These are phyloP conservation scores for Megalonaias nervosa DNA, from an alignment of 1,140 invertebrate genomes.

Conservation along the genomic window DNA sequence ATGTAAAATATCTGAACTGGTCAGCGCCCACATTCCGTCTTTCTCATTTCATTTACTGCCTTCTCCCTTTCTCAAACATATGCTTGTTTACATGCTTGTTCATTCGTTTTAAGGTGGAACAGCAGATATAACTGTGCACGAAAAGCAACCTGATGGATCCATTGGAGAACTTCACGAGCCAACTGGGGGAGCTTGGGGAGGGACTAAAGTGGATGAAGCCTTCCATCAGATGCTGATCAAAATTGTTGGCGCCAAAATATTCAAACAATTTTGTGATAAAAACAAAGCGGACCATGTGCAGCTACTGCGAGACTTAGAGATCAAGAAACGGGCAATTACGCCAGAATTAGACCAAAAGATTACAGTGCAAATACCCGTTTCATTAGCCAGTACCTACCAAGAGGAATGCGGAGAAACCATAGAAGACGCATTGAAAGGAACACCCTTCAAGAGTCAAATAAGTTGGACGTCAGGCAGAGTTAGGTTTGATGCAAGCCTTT, in stretches of 20 bases:
- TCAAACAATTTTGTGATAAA: slow-evolving; percentile 2
- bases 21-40: no score
- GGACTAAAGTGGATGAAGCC: slow-evolving; percentile 43
- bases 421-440: slow-evolving; percentile 22
- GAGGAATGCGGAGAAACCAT: slow-evolving; percentile 8
- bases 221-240: slow-evolving; percentile 4
- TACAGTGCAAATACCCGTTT: slow-evolving; percentile 29
- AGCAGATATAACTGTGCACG: slow-evolving; percentile 77
- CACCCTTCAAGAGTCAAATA: slow-evolving; percentile 16
- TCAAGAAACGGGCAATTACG: slow-evolving; percentile 32
- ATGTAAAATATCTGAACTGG: no score
- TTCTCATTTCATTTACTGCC: no score
- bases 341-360: slow-evolving; percentile 13
- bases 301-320: slow-evolving; percentile 37
- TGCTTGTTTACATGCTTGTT: not conserved
- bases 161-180: slow-evolving; percentile 76
- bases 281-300: slow-evolving; percentile 22
- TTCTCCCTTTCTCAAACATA: no score
- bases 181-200: slow-evolving; percentile 75
- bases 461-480: slow-evolving; percentile 30
- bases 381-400: slow-evolving; percentile 9
- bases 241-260: slow-evolving; percentile 10
- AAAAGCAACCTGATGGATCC: slow-evolving; percentile 69
- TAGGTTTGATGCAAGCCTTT: slow-evolving; percentile 8
- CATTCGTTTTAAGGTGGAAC: slow-evolving; percentile 72